Conservation (phyloP, 2,888 invertebrate species). For the Caradrina clavipalpis region DNA sequence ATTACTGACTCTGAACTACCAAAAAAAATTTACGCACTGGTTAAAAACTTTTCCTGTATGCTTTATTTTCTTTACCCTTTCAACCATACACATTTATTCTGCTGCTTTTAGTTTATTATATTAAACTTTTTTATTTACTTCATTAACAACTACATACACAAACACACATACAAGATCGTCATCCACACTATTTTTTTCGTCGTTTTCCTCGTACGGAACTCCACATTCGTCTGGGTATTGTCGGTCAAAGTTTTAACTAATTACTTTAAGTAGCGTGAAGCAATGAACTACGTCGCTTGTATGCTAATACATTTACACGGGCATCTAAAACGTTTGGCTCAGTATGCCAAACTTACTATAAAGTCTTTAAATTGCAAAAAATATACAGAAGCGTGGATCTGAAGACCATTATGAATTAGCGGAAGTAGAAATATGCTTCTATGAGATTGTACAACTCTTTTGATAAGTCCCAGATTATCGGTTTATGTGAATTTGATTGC, state of each 20-base stretch:
- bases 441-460: not conserved
- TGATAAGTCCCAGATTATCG: not conserved
- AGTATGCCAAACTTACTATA: constrained; percentile 15
- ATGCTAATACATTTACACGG: constrained; percentile 52
- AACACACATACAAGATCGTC: constrained; percentile 10
- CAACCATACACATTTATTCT: too few relatives aligned
- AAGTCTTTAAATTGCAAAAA: constrained; percentile 11
- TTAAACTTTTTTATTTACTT: not conserved
- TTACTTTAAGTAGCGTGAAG: constrained; percentile 59
- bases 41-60: too few relatives aligned
- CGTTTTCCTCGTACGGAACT: constrained; percentile 46
- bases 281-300: constrained; percentile 35
- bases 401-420: not conserved
- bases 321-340: constrained; percentile 23
- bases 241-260: constrained; percentile 52
- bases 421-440: not conserved
- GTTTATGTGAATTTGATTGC: not conserved
- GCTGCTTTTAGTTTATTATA: not conserved
- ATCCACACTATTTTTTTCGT: not conserved
- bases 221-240: constrained; percentile 25
- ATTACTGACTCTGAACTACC: too few relatives aligned
- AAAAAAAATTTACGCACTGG: too few relatives aligned
- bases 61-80: too few relatives aligned
- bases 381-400: constrained; percentile 6
- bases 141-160: constrained; percentile 1